Percentiles rank a stretch among this genome's conserved stretches.
These are phyloP conservation scores for Polypterus senegalus DNA, from an alignment of 2,113 vertebrate species.

Conservation along the genomic window DNA sequence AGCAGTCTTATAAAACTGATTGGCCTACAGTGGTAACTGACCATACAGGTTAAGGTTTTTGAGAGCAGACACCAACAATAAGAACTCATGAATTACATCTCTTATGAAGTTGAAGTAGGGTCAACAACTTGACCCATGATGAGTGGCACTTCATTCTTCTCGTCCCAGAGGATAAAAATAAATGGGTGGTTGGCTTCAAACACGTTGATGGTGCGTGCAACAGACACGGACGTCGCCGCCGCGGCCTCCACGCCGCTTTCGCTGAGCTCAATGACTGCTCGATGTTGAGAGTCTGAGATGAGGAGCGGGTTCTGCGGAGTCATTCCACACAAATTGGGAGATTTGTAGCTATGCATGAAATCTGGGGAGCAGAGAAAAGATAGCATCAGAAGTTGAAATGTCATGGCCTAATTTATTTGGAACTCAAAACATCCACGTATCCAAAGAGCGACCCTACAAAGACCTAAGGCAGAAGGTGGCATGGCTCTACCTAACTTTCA, in stretches of 20 bases:
- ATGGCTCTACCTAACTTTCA: too few species aligned
- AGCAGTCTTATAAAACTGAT: too few species aligned
- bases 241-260: conserved; percentile 40
- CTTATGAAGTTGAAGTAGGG: conserved; percentile 8
- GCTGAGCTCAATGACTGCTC: conserved; percentile 25
- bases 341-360: conserved; percentile 36
- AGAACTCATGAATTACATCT: too few species aligned
- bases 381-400: too few species aligned
- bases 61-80: too few species aligned
- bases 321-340: conserved; percentile 43
- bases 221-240: conserved; percentile 10
- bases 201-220: conserved; percentile 32
- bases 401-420: too few species aligned
- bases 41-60: too few species aligned
- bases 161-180: conserved; percentile 44
- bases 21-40: too few species aligned
- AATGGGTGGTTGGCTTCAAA: conserved; percentile 51
- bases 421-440: too few species aligned
- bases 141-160: conserved; percentile 21
- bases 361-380: too few species aligned
- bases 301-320: conserved; percentile 10
- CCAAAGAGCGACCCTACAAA: too few species aligned
- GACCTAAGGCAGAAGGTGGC: too few species aligned
- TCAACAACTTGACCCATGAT: conserved; percentile 49
- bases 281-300: conserved; percentile 33